Conservation (phyloP, 37 sponge, comb jelly and placozoan genomes). For the Cliona cf. orientalis region DNA sequence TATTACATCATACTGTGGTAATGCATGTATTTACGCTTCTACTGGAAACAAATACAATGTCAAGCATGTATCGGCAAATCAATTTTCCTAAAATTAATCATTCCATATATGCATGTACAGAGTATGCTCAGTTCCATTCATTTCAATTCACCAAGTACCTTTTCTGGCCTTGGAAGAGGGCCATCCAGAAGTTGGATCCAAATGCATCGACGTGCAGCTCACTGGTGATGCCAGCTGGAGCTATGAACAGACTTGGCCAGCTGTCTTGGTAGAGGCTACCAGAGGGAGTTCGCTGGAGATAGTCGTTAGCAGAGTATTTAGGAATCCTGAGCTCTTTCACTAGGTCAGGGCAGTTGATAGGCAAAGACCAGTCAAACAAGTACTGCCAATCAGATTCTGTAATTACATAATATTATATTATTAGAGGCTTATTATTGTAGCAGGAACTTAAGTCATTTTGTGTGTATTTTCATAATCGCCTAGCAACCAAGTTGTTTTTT, state of each 20-base stretch:
- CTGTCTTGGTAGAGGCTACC: slow-evolving; percentile 77
- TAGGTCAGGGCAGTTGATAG: slow-evolving; percentile 82
- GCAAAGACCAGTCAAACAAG: slow-evolving; percentile 89
- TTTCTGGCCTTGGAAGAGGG: slow-evolving; percentile 83
- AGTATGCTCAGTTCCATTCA: no score
- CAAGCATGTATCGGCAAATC: no score
- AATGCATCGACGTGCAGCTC: slow-evolving; percentile 86
- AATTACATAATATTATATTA: neutral
- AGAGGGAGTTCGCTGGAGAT: slow-evolving; percentile 67
- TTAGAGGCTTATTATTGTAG: neutral
- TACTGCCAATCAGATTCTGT: slow-evolving; percentile 23
- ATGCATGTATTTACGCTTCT: no score
- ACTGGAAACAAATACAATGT: no score
- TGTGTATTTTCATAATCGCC: no score
- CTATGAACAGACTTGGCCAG: slow-evolving; percentile 89
- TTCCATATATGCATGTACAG: no score
- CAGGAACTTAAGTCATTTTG: neutral
- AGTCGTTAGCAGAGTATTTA: slow-evolving; percentile 59
- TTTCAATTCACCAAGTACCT: no score
- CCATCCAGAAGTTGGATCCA: slow-evolving; percentile 96
- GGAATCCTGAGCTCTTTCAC: slow-evolving; percentile 68
- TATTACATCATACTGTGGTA: no score
- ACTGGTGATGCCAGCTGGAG: slow-evolving; percentile 73
- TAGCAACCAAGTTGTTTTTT: no score
- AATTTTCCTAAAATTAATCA: no score